Base-by-base conservation (phyloP, 2,113 vertebrate species). In the Phycodurus eques region DNA sequence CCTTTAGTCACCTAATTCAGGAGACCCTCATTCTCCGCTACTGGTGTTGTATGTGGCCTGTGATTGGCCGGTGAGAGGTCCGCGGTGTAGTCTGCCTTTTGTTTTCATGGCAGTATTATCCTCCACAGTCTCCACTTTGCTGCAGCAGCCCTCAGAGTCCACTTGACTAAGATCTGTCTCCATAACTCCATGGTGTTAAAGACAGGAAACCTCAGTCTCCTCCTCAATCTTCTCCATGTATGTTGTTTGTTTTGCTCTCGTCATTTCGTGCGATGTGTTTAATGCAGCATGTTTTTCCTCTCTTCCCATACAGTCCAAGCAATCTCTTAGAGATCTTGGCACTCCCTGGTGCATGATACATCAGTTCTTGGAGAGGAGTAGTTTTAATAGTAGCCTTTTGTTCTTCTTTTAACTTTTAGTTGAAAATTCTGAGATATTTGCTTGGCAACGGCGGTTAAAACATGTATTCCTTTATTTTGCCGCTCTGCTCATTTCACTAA, bases 401-500 rank as follows among this genome's bases (percentile, higher is more conserved):
- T 59, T 31, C 60, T 53, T 49, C 46, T 76, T 31, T 73, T 70
- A 73, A 69, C 77, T 80, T 56, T 80, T 75, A 31, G 42, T 79
- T 67, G 81, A 82, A 82, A 80, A 82, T 27, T 27, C 27, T 27
- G 27, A 33, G 14, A 20, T 9, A 35, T 35, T 19, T 31, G 22
- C 22, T 12, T 59, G 22, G 56, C 54, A 7, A 33, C 12, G 6
- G 17, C 66, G 57, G 59, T 70, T 66, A 54, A 76, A 67, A 74
- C 66, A 39, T 51, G 4, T 51, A 17, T 51, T 19, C 9, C 51
- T 60, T 71, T 20, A 56, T 67, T 68, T 67, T 43, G 54, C 57
- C 54, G 61, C 69, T 70, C 69, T 72, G 67, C 89, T 88, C 78
- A 27, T 87, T 90, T 91, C 80, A 82, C 86, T 88, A 85, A 90